Base-by-base conservation (phyloP, 2,888 invertebrate genomes). In the Scaptomyza flava region DNA sequence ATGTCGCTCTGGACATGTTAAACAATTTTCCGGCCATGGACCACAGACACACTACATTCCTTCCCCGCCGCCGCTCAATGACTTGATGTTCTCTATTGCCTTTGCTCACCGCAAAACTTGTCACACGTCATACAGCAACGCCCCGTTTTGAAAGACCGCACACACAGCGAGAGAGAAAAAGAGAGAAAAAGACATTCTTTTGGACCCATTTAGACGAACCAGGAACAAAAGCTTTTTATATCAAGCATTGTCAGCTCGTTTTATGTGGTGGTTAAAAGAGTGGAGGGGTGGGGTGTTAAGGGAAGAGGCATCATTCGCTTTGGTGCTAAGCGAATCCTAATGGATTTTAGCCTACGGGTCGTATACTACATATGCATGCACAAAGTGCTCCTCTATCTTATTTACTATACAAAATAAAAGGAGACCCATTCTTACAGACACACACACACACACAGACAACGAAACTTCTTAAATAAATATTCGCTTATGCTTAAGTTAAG, bases 21-120 rank as follows among this genome's bases (percentile, higher is more conserved):
- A 71, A 80, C 78, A 82, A 82, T 83, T 82, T 79, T 79, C 79
- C 81, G 77, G 78, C 72, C 82, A 65, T 78, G 69, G 79, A 69
- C 63, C 61, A 72, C 63, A 65, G 62, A 64, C 57, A 74, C 64
- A 74, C 70, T 67, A 74, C 70, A 72, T 66, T 60, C 54, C 42
- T 34, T 43, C 38, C 33, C 17, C 59, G 47, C 52, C n/a, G 36
- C 43, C 41, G 46, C 45, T 23, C 43, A 31, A 47, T 45, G 43
- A 34, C 17, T 17, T 9, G 17, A 41, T 17, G 17, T 17, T 17
- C 41, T 58, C 65, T 56, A 63, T 72, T 63, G 79, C 59, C 66
- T 77, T 68, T 62, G 59, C 70, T 71, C 62, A 64, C 76, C 79
- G 69, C 79, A 79, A 76, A 79, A 79, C 79, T 79, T 77, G 79